A percentile compares a stretch with the other conserved stretches of the same genome.
phyloP scores from a whole-genome alignment of 2,797 vertebrate species.

The Chrysocyon brachyurus region DNA sequence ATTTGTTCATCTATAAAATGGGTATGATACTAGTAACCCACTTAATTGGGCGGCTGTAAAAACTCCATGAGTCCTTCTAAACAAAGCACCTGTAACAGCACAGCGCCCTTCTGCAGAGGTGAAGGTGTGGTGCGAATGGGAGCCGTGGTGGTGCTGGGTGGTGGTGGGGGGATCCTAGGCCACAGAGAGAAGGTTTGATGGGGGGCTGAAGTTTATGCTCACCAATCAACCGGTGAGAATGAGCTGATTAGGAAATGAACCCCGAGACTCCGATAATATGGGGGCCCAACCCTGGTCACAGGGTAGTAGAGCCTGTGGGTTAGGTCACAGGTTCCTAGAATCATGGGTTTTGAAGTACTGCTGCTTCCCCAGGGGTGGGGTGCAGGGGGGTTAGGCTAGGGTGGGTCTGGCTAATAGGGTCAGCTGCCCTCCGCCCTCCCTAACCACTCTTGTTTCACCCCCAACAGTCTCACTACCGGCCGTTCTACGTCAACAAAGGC shows the following conservation, averaged over 20 bases:
- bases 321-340: background rate
- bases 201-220: background rate
- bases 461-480: conserved; percentile 89
- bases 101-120: background rate
- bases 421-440: fast-evolving
- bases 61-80: background rate
- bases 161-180: background rate
- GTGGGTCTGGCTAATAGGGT: background rate
- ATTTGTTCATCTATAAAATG: conserved; percentile 3
- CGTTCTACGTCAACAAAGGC: conserved; percentile 92
- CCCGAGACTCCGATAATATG: background rate
- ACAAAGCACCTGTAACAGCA: background rate
- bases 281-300: background rate
- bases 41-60: conserved; percentile 30
- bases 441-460: conserved; percentile 28
- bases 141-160: background rate
- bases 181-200: background rate
- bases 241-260: background rate
- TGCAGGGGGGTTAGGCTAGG: background rate
- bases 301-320: background rate
- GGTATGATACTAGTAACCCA: background rate
- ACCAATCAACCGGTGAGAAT: fast-evolving
- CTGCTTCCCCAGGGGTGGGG: background rate
- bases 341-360: background rate
- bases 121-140: background rate